Base-by-base conservation (phyloP, 2,113 vertebrate species). In the Boleophthalmus pectinirostris region DNA sequence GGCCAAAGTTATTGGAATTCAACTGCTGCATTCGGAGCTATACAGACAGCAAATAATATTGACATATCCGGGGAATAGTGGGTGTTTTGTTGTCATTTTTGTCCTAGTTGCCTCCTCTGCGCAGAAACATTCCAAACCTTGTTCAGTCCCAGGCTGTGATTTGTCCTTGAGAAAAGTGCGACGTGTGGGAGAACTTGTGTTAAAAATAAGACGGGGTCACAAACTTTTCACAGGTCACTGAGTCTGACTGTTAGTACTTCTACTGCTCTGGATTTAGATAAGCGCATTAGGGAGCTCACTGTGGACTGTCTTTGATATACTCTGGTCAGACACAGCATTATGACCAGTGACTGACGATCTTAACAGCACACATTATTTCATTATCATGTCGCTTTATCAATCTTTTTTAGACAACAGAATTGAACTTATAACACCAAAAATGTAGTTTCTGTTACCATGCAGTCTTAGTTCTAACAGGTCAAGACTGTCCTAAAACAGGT, bases 201-300 rank as follows among this genome's bases (percentile, higher is more conserved):
- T 20, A 61, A 33, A 61, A 33, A 61, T 29, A 14, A 18, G 9
- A 38, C 20, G 33, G 61, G 33, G 61, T 64, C 61, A 21, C 29
- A 64, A 64, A 64, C 58, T 61, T 61, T 61, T 33, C 33, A 61
- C 61, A n/a, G 29, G 61, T 38, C 61, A 64, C 61, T 33, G 58
- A 61, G 6, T 61, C 58, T 61, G 58, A 61, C 24, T 15, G 13
- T 16, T 29, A 29, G 20, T 23, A 20, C 23, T 24, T 60, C 3
- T 33, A 20, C 14, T 29, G 58, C 24, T 61, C 58, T 33, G 58
- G 24, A 33, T 61, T 61, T 33, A 58, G 23, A 58, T 58, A 58
- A 56, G 53, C 7, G 3, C 53, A 23, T n/a, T 56, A 56, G 8
- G 23, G 47, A 51, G 47, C 7, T 20, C 7, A 1, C 15, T 20